A percentile compares a stretch with the other conserved stretches of the same genome.
Conservation (phyloP, 2,888 invertebrate species). For the Amphimallon solstitiale region DNA sequence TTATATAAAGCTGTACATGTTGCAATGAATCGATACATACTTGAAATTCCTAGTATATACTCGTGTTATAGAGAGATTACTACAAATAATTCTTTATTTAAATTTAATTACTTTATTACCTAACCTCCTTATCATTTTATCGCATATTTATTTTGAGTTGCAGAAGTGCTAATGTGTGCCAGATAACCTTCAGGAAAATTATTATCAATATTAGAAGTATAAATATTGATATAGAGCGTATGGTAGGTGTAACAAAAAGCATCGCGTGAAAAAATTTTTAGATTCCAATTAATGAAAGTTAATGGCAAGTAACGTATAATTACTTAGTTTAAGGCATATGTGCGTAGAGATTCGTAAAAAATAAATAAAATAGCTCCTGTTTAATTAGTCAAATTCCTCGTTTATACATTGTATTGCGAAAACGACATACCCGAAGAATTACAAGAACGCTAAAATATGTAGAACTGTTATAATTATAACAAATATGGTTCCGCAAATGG, state of each 20-base stretch:
- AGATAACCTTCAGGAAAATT: neutral
- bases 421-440: too few species aligned
- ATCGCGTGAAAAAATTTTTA: neutral
- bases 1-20: too few species aligned
- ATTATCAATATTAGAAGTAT: neutral
- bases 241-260: neutral
- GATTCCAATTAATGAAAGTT: neutral
- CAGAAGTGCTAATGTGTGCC: neutral
- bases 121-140: neutral
- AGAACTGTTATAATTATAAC: too few species aligned
- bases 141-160: neutral
- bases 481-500: too few species aligned
- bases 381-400: too few species aligned
- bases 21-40: too few species aligned
- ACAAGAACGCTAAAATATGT: too few species aligned
- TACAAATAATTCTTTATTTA: neutral
- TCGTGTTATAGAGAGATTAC: neutral
- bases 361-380: too few species aligned
- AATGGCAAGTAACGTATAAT: too few species aligned
- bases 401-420: too few species aligned
- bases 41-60: neutral
- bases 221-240: neutral
- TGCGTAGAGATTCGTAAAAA: too few species aligned
- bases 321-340: too few species aligned
- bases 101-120: constrained; percentile 4